Evolutionary conservation across 2,888 invertebrate species (phyloP).

Genomic region (Trissonchulus latispiculum): DNA sequence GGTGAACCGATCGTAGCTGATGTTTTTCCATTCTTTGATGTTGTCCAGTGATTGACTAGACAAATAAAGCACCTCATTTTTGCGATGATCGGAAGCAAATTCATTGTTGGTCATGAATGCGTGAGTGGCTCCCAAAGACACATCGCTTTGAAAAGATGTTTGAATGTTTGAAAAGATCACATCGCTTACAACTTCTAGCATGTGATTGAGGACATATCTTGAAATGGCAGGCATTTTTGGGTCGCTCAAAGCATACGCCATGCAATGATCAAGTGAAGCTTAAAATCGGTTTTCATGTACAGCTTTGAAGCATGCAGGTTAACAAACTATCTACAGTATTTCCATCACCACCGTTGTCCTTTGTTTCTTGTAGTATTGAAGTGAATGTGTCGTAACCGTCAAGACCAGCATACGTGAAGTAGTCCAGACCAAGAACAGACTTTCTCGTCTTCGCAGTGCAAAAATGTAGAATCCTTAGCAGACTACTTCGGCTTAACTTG

Average conservation of each 20-base stretch:
- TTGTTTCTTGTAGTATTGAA: not conserved
- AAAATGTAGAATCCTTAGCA: not conserved
- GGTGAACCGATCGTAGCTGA: not conserved
- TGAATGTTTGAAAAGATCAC: not conserved
- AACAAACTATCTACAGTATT: not conserved
- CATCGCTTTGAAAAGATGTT: too few relatives aligned
- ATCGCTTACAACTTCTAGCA: not conserved
- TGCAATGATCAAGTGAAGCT: slow-evolving; percentile 1
- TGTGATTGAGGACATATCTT: not conserved
- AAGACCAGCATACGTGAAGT: not conserved
- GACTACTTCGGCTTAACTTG: not conserved
- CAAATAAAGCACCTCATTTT: not conserved
- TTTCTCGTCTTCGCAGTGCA: slow-evolving; percentile 2
- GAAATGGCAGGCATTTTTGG: not conserved
- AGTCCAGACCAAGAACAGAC: not conserved
- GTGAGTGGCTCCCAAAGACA: not conserved
- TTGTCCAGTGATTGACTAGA: not conserved
- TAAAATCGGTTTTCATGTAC: slow-evolving; percentile 11
- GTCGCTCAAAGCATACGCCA: slow-evolving; percentile 5
- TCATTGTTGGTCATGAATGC: not conserved
- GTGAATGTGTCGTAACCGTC: not conserved
- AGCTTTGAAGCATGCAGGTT: not conserved
- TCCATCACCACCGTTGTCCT: not conserved
- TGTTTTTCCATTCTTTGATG: slow-evolving; percentile 1
- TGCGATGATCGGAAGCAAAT: not conserved